phyloP scores from a whole-genome alignment of 2,113 vertebrate genomes.

The Pluvianellus socialis region DNA sequence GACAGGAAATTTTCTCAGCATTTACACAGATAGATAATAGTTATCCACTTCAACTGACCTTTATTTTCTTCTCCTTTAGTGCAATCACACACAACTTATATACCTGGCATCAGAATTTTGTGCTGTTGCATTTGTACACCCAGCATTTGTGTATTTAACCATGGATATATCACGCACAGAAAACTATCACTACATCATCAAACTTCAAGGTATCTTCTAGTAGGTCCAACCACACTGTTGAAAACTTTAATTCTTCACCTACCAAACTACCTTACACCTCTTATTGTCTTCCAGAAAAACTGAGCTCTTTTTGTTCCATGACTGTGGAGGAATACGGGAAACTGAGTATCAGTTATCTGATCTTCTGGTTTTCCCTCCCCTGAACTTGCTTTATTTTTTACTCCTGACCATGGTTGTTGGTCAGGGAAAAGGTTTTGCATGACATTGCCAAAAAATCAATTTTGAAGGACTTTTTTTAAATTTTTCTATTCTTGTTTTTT shows the following conservation, averaged over 20 bases:
- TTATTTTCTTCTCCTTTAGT: not conserved
- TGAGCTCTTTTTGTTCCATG: not conserved
- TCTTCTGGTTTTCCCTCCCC: not conserved
- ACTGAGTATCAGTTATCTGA: not conserved
- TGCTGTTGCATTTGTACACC: not conserved
- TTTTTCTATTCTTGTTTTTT: not conserved
- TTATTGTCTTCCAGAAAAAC: not conserved
- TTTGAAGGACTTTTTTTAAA: not conserved
- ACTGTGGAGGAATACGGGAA: not conserved
- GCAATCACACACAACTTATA: not conserved
- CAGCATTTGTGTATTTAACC: not conserved
- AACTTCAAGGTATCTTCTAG: not conserved
- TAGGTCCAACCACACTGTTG: not conserved
- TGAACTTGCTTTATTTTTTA: not conserved
- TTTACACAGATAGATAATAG: not conserved
- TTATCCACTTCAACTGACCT: not conserved
- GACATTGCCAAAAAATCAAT: not conserved
- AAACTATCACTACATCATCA: not conserved
- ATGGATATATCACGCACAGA: not conserved
- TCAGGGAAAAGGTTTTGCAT: constrained; percentile 2
- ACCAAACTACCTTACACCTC: not conserved
- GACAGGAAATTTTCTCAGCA: not conserved
- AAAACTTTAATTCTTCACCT: not conserved
- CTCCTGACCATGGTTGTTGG: not conserved
- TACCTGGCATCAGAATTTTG: not conserved